Evolutionary conservation across 2,888 invertebrate species (phyloP).

Genomic region (Lithosia quadra): DNA sequence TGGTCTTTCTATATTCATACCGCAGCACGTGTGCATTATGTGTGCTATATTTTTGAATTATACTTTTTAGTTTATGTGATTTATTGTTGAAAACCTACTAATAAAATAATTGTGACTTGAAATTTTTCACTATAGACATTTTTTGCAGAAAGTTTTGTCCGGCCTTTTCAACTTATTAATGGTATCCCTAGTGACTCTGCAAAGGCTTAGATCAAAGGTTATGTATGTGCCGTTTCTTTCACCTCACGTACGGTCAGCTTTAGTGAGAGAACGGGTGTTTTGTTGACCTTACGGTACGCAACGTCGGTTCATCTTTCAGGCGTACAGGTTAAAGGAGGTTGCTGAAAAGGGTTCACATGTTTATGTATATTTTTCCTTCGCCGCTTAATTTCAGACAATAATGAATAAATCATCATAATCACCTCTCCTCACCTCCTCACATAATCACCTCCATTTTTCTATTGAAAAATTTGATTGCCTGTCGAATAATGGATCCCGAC

Average conservation of each 20-base stretch:
- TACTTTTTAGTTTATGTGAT: too few relatives aligned
- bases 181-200: conserved; percentile 5
- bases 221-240: conserved; percentile 21
- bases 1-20: too few relatives aligned
- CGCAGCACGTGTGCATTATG: too few relatives aligned
- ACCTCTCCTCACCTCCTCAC: too few relatives aligned
- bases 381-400: too few relatives aligned
- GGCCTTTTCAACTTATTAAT: conserved; percentile 2
- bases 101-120: too few relatives aligned
- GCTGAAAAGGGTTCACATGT: neutral
- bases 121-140: neutral
- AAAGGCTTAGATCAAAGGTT: conserved; percentile 25
- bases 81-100: too few relatives aligned
- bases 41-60: too few relatives aligned
- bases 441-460: too few relatives aligned
- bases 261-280: conserved; percentile 20
- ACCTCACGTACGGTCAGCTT: conserved; percentile 28
- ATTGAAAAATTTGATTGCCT: too few relatives aligned
- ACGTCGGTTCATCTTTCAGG: conserved; percentile 11
- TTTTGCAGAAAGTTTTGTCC: neutral
- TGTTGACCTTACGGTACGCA: conserved; percentile 9
- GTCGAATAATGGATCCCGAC: too few relatives aligned
- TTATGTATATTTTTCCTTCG: too few relatives aligned
- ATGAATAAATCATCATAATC: neutral
- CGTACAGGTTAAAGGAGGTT: neutral